phyloP scores from a whole-genome alignment of 2,888 invertebrate genomes.

The Perithous albicinctus region DNA sequence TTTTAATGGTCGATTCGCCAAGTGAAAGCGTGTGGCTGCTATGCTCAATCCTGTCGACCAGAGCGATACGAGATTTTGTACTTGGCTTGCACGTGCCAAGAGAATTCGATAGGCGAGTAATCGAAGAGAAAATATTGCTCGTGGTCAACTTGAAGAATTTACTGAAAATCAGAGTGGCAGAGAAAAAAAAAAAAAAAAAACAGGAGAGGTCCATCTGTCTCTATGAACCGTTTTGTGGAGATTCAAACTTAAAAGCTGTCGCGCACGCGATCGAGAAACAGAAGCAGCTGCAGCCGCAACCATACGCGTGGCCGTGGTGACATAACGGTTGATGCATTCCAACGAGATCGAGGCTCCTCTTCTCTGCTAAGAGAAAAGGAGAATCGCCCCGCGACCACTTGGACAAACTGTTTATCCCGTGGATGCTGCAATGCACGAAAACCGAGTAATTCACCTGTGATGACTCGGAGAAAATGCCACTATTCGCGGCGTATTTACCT shows the following conservation, averaged over 20 bases:
- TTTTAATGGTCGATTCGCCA: conserved; percentile 41
- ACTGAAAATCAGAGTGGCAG: neutral
- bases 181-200: conserved; percentile 1
- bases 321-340: conserved; percentile 79
- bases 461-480: conserved; percentile 1
- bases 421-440: conserved; percentile 20
- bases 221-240: neutral
- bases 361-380: conserved; percentile 31
- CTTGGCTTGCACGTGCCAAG: conserved; percentile 46
- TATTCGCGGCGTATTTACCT: conserved; percentile 45
- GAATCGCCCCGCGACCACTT: conserved; percentile 31
- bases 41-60: conserved; percentile 49
- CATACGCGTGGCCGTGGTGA: conserved; percentile 72
- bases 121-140: neutral
- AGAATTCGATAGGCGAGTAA: conserved; percentile 1
- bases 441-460: conserved; percentile 22
- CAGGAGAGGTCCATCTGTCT: neutral
- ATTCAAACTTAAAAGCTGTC: conserved; percentile 1
- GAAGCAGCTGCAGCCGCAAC: conserved; percentile 41
- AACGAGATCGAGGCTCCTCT: conserved; percentile 67
- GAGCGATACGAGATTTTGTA: conserved; percentile 58
- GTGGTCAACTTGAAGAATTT: neutral
- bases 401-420: conserved; percentile 31
- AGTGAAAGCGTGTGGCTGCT: conserved; percentile 53
- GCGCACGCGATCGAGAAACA: neutral